Evolutionary conservation across 2,113 vertebrate species (phyloP), one percentile per base, ranked within the genome.

Genomic region (Pica pica): DNA sequence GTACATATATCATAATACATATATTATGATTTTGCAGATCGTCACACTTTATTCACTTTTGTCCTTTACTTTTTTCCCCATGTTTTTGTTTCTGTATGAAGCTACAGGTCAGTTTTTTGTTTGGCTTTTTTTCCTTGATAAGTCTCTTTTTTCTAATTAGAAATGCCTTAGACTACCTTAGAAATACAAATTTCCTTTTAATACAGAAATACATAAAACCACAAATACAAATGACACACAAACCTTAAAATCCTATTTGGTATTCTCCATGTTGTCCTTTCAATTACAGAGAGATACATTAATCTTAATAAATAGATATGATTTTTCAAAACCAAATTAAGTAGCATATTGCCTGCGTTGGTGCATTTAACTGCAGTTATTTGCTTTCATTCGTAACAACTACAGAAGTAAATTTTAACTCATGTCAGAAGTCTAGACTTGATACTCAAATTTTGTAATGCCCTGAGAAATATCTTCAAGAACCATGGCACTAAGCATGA

Each of bases 291-390:
- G 30, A 46, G 21, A 56, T 64, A 81, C 0, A 0, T 55, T 89
- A 24, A 37, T 76, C 16, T 65, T 64, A 69, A 64, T 13, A 52
- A 16, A 30, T 17, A 50, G 46, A 65, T 71, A 65, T 2, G 11
- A 65, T 64, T 91, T 92, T 90, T 63, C 53, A 42, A 85, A 87
- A 89, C 42, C 5, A 76, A 83, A 52, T 87, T 49, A 60, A 6
- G 16, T 60, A 79, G 39, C 27, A 56, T 17, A 64, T 85, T 56
- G 33, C 18, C 37, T 64, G 26, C 13, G 37, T 41, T 71, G 63
- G 15, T 69, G 75, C 12, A 7, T 60, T 89, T 78, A 71, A 55
- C 33, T 71, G 21, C 4, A 81, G 22, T 64, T 64, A 27, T 44
- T 89, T 75, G 5, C 35, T 87, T 93, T 83, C 22, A 52, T 82